Evolutionary conservation across 2,888 invertebrate genomes (phyloP).

Genomic region (Eudemis profundana): DNA sequence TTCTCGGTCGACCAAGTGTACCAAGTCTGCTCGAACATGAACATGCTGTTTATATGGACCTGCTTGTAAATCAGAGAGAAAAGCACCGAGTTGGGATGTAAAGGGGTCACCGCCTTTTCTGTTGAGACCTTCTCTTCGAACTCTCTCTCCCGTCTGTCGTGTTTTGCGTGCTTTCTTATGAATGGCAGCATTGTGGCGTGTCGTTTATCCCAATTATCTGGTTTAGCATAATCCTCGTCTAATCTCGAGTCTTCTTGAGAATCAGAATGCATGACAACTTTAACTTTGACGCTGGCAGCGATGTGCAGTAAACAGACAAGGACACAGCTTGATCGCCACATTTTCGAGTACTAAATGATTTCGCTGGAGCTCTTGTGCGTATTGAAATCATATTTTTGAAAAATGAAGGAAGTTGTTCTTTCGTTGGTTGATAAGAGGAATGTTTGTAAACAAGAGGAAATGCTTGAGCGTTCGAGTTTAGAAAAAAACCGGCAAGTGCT

Average conservation of each 20-base stretch:
- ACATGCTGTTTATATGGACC: constrained; percentile 78
- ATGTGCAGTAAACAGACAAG: constrained; percentile 58
- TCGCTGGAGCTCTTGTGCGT: neutral
- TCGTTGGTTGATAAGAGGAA: constrained; percentile 59
- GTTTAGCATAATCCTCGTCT: constrained; percentile 65
- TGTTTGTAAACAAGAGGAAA: constrained; percentile 66
- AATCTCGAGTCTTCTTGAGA: constrained; percentile 68
- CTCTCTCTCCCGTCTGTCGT: constrained; percentile 52
- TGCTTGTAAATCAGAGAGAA: constrained; percentile 77
- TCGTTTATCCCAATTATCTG: constrained; percentile 63
- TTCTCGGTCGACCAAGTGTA: constrained; percentile 79
- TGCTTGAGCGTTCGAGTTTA: constrained; percentile 46
- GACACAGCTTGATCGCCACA: constrained; percentile 56
- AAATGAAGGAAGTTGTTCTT: constrained; percentile 55
- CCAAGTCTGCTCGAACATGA: constrained; percentile 79
- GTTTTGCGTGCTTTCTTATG: constrained; percentile 58
- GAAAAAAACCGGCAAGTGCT: constrained; percentile 2
- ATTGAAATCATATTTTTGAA: constrained; percentile 30
- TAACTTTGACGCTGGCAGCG: constrained; percentile 70
- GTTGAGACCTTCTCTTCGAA: constrained; percentile 65
- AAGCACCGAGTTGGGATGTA: constrained; percentile 76
- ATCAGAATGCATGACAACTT: constrained; percentile 75
- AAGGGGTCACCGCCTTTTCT: constrained; percentile 58
- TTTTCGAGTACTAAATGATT: constrained; percentile 49
- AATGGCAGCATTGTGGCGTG: constrained; percentile 64